Evolutionary conservation across 1,140 invertebrate species (phyloP), one percentile per base, ranked within the genome.

Genomic region (Aporrectodea caliginosa): DNA sequence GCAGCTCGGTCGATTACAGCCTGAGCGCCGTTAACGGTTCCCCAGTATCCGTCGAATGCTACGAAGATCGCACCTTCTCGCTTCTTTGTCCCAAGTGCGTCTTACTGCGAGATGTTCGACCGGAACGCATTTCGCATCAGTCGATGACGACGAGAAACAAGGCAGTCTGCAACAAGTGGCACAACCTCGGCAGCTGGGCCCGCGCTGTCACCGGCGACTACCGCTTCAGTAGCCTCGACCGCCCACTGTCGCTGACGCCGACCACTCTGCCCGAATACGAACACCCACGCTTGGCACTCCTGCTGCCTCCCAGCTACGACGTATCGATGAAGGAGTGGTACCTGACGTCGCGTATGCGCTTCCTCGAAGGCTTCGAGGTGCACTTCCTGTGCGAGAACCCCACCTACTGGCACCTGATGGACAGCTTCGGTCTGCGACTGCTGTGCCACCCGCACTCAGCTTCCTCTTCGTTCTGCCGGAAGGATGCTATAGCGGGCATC

Each of bases 321-420:
- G 71, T 81, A 27, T 78, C 75, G 16, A 73, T 16, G 16, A 32
- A 35, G 2, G 80, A 81, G 16, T 81, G 80, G 80, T 69, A 73
- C 43, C 74, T 34, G 70, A 31, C 32, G 29, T 73, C 32, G 12
- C 32, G 75, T 22, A 73, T 68, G 33, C 30, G 58, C 12, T 81
- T 81, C 73, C 75, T 81, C 35, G 80, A 81, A 32, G 80, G 80
- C 32, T 81, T 78, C 35, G 80, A 81, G 68, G 80, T 78, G 33
- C 80, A 81, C 31, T 78, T 81, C 35, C 77, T 81, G 22, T 81
- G 80, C 68, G 80, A 81, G 72, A 80, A 78, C 69, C 80, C 72
- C 29, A 76, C 78, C 14, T 74, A 68, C 35, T 81, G 80, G 80
- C 80, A 81, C 43, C 16, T 81, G 71, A 68, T 58, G 2, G 73